Evolutionary conservation across 2,113 vertebrate species (phyloP).

Genomic region (Micromys minutus): DNA sequence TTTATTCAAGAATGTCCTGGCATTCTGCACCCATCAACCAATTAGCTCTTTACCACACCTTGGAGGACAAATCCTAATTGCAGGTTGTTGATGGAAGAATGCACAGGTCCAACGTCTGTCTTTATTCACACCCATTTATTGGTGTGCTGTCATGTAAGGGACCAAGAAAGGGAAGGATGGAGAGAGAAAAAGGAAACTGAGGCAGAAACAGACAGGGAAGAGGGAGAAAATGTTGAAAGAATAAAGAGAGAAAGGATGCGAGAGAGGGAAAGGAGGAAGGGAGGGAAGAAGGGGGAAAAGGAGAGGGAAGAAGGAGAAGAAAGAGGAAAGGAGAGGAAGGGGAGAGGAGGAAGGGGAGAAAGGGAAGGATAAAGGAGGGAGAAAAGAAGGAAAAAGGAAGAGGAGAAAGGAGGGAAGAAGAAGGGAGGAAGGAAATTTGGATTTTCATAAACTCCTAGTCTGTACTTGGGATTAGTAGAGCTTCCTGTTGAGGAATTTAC

Average conservation of each 20-base stretch:
- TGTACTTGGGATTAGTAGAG: not conserved
- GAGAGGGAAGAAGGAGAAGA: accelerated
- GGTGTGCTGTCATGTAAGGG: not conserved
- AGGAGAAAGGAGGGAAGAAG: accelerated
- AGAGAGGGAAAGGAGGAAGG: accelerated
- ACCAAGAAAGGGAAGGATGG: not conserved
- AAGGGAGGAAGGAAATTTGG: not conserved
- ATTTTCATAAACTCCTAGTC: not conserved
- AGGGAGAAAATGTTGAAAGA: accelerated
- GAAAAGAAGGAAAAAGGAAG: accelerated
- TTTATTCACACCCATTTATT: constrained; percentile 33
- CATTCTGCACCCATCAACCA: constrained; percentile 66
- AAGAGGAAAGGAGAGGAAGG: accelerated
- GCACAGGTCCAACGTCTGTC: not conserved
- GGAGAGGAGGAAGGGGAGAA: accelerated
- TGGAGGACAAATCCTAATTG: constrained; percentile 2
- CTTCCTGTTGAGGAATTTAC: not conserved
- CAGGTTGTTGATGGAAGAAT: not conserved
- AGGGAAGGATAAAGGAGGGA: accelerated
- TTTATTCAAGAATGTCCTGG: constrained; percentile 80
- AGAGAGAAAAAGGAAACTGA: no score
- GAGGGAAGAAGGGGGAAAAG: not conserved
- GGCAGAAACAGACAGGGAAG: accelerated
- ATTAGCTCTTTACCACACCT: constrained; percentile 54
- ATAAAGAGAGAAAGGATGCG: not conserved